These are phyloP conservation scores for Entelurus aequoreus DNA, from an alignment of 2,113 vertebrate species.

Conservation along the genomic window DNA sequence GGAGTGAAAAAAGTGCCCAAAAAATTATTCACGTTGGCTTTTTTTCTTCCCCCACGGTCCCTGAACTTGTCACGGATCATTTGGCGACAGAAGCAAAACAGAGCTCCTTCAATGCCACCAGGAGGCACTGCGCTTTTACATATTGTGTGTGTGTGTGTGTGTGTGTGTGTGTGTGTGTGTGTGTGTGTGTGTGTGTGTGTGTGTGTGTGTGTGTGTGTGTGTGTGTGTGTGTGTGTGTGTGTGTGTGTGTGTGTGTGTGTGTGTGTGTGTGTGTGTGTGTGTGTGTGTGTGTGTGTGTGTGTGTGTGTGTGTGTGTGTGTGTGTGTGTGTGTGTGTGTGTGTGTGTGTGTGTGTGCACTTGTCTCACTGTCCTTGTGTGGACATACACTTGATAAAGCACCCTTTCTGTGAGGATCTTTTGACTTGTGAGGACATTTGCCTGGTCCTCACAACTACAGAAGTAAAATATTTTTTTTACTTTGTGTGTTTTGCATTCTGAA, in stretches of 20 bases:
- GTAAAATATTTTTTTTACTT: too few species aligned
- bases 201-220: not conserved
- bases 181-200: not conserved
- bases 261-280: not conserved
- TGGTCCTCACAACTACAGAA: too few species aligned
- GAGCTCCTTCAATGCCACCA: slow-evolving; percentile 21
- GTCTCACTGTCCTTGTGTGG: too few species aligned
- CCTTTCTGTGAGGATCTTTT: too few species aligned
- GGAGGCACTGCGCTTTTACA: slow-evolving; percentile 21
- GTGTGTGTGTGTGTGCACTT: too few species aligned
- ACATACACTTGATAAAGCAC: too few species aligned
- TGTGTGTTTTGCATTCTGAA: too few species aligned
- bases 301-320: not conserved
- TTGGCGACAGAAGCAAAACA: slow-evolving; percentile 20
- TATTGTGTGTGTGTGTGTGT: too few species aligned
- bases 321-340: not conserved
- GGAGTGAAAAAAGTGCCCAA: too few species aligned
- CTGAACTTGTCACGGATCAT: slow-evolving; percentile 5
- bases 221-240: not conserved
- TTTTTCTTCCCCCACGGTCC: not conserved
- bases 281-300: not conserved
- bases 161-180: slow-evolving; percentile 20
- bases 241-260: not conserved
- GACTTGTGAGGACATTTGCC: too few species aligned
- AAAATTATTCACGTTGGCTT: not conserved